Evolutionary conservation across 2,888 invertebrate genomes (phyloP), one percentile per base, ranked within the genome.

Genomic region (Mythimna impura): DNA sequence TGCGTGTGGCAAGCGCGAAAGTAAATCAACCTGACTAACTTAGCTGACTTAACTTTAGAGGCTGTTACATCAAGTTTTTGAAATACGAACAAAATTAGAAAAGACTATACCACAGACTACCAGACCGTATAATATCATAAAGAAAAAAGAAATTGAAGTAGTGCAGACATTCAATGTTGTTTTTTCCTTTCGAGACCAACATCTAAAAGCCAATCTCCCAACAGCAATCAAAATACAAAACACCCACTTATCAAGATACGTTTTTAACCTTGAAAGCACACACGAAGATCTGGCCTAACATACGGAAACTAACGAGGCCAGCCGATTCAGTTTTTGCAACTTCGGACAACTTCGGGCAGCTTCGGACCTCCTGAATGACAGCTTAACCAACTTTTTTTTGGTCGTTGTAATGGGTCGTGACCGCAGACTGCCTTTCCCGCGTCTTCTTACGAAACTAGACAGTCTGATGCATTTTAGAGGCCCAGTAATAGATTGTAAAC

Each of bases 381-480:
- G 73, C 80, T 82, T 86, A 85, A 71, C 67, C 78, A 68, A 82
- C 73, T 82, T 82, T 78, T 80, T 68, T 71, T 12, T 22, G 60
- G 57, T 68, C 69, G 50, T 62, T 69, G 66, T 68, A 77, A 73
- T 87, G 77, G 79, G 81, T 86, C 81, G 85, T 80, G 85, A 86
- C 86, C 84, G 77, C 80, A 80, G 82, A 17, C 63, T 66, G 76
- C 86, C 85, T 87, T 86, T 87, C 86, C 81, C 86, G 81, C 83
- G 85, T 84, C 81, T 83, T 80, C 82, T 88, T 88, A 79, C 88
- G 87, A 89, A 86, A 89, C 80, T 74, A 73, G 78, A 78, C 80
- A 36, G 60, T 55, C 60, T 80, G 68, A 76, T 75, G 73, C 81
- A 83, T 84, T 83, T 80, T 77, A 73, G 65, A 73, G 60, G 79